Evolutionary conservation across 2,797 vertebrate genomes (phyloP).

Genomic region (Saguinus oedipus): DNA sequence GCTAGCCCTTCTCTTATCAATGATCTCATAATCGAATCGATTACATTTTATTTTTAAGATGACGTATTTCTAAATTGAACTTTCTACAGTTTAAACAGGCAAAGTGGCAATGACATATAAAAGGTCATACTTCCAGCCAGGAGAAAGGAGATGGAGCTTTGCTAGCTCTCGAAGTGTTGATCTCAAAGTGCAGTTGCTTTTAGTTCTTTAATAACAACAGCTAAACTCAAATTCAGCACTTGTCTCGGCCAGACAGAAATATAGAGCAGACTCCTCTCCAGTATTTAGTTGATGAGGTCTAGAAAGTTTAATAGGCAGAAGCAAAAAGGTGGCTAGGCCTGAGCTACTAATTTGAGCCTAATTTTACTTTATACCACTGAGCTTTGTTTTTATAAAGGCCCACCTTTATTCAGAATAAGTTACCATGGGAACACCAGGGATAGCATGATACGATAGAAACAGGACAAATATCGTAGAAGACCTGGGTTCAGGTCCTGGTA

Average conservation of each 20-base stretch:
- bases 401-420: not conserved
- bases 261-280: not conserved
- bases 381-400: not conserved
- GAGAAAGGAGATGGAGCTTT: not conserved
- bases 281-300: not conserved
- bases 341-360: not conserved
- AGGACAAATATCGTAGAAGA: not conserved
- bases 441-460: not conserved
- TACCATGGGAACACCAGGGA: not conserved
- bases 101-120: not conserved
- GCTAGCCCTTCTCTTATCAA: not conserved
- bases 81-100: slow-evolving; percentile 47
- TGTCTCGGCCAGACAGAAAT: not conserved
- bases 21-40: not conserved
- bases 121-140: slow-evolving; percentile 49
- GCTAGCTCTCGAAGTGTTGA: slow-evolving; percentile 4
- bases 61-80: slow-evolving; percentile 23
- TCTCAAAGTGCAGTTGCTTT: not conserved
- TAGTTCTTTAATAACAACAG: slow-evolving; percentile 31
- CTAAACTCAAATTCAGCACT: not conserved
- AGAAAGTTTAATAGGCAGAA: not conserved
- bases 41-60: slow-evolving; percentile 28
- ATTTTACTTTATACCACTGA: not conserved
- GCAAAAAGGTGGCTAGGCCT: not conserved
- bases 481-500: not conserved